phyloP scores from a whole-genome alignment of 2,797 vertebrate genomes.

The Podargus strigoides region DNA sequence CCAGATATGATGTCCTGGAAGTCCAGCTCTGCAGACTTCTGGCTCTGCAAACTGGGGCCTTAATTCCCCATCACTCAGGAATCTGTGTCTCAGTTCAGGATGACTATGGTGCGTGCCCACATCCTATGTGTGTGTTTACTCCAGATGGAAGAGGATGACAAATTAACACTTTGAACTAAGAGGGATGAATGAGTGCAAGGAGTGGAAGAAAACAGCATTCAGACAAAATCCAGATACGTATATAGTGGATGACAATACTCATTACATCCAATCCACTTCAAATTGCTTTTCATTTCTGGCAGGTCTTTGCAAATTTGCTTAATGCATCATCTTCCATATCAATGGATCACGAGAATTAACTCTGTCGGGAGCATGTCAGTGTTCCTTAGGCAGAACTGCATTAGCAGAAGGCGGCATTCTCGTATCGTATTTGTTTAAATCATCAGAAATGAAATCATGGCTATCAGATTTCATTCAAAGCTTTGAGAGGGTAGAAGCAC shows the following conservation, averaged over 20 bases:
- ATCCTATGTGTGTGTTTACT: not conserved
- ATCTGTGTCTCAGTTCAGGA: constrained; percentile 21
- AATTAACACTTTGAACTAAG: constrained; percentile 55
- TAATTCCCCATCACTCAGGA: not conserved
- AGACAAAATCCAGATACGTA: constrained; percentile 37
- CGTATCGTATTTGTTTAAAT: not conserved
- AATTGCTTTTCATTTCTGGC: constrained; percentile 35
- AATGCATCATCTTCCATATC: not conserved
- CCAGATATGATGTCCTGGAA: not conserved
- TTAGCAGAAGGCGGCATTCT: not conserved
- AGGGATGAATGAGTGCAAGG: not conserved
- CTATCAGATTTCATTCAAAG: not conserved
- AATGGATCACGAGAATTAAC: not conserved
- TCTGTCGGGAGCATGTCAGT: not conserved
- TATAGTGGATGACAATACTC: not conserved
- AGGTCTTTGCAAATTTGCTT: constrained; percentile 19
- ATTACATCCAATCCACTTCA: constrained; percentile 2
- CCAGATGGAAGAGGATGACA: not conserved
- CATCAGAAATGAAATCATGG: not conserved
- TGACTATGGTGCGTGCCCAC: not conserved
- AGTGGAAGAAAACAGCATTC: constrained; percentile 44
- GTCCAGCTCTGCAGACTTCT: not conserved
- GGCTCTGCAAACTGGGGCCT: not conserved
- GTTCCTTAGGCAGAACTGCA: not conserved
- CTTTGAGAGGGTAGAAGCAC: not conserved